Evolutionary conservation across 2,113 vertebrate species (phyloP).

Genomic region (Gobiocypris rarus): DNA sequence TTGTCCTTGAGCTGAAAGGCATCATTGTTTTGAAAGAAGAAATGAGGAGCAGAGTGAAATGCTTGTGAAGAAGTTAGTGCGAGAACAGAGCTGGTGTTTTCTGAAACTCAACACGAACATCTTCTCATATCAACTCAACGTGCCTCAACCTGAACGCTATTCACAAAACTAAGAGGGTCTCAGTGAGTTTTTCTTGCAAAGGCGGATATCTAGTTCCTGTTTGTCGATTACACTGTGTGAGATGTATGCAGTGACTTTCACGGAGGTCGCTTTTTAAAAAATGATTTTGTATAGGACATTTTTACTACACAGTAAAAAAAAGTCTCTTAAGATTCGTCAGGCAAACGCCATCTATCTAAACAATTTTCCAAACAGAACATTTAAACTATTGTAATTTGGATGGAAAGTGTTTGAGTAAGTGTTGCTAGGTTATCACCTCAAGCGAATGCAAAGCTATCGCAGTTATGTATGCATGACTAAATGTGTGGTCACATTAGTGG

Average conservation of each 20-base stretch:
- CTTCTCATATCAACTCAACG: constrained; percentile 45
- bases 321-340: too few species aligned
- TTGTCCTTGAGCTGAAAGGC: constrained; percentile 55
- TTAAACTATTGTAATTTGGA: not conserved
- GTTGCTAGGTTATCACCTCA: not conserved
- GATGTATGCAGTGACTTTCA: not conserved
- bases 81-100: constrained; percentile 44
- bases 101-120: constrained; percentile 51
- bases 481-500: not conserved
- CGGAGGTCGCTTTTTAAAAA: not conserved
- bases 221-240: not conserved
- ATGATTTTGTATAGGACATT: too few species aligned
- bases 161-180: constrained; percentile 13
- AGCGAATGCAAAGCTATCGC: not conserved
- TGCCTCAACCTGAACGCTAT: constrained; percentile 57
- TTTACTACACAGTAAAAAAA: too few species aligned
- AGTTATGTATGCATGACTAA: not conserved
- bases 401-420: too few species aligned
- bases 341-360: too few species aligned
- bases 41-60: constrained; percentile 59
- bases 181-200: not conserved
- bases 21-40: constrained; percentile 40
- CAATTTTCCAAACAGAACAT: not conserved
- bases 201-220: not conserved
- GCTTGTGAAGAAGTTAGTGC: constrained; percentile 53